Percentiles rank a stretch among this genome's conserved stretches.
phyloP scores from a whole-genome alignment of 2,797 vertebrate species.

The Oreonectes daqikongensis region DNA sequence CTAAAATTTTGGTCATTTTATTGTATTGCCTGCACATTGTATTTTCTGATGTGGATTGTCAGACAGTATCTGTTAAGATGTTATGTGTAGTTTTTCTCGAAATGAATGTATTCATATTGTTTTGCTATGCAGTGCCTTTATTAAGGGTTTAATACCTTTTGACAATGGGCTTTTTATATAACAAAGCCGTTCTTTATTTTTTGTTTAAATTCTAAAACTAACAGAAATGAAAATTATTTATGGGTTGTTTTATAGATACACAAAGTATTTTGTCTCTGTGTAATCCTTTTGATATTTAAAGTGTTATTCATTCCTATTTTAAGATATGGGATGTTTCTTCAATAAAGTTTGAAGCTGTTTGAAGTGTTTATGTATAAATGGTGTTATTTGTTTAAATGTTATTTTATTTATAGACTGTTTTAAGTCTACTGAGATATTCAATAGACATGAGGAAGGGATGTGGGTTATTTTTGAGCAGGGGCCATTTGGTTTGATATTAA shows the following conservation, averaged over 20 bases:
- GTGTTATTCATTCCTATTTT: slow-evolving; percentile 39
- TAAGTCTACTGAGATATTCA: too few relatives aligned
- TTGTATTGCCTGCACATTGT: not conserved
- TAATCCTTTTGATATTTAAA: slow-evolving; percentile 36
- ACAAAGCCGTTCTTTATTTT: slow-evolving; percentile 25
- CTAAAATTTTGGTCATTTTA: not conserved
- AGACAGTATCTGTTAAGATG: not conserved
- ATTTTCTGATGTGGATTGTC: slow-evolving; percentile 18
- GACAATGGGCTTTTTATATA: slow-evolving; percentile 31
- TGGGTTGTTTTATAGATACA: slow-evolving; percentile 37
- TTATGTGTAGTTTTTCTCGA: not conserved
- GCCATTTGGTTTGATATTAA: too few relatives aligned
- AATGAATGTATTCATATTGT: slow-evolving; percentile 12
- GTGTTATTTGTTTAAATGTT: too few relatives aligned
- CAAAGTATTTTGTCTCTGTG: slow-evolving; percentile 10
- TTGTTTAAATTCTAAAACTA: slow-evolving; percentile 13
- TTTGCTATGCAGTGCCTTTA: slow-evolving; percentile 47
- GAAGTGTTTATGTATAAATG: not conserved
- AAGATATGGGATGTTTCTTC: slow-evolving; percentile 27
- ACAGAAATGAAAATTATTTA: slow-evolving; percentile 35
- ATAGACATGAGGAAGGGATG: too few relatives aligned
- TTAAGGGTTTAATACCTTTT: slow-evolving; percentile 19
- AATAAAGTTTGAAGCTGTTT: slow-evolving; percentile 46
- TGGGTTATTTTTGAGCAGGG: too few relatives aligned
- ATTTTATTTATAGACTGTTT: too few relatives aligned